These are phyloP conservation scores for Epicauta chinensis DNA, from an alignment of 1,140 invertebrate species.

Conservation along the genomic window DNA sequence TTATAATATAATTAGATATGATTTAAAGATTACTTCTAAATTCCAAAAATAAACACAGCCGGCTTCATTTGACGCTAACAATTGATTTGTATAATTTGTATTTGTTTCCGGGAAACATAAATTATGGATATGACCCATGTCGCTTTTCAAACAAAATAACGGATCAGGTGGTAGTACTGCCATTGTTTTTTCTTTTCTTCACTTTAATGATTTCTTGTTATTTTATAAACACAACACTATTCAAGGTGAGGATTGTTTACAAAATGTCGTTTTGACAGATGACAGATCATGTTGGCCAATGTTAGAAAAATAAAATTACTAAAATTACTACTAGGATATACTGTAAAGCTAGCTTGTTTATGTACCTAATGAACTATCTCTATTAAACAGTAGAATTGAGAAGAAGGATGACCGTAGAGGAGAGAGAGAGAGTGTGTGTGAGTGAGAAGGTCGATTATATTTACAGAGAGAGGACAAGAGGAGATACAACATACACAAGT, in stretches of 20 bases:
- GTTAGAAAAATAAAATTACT: too few species aligned
- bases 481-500: too few species aligned
- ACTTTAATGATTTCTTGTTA: background rate
- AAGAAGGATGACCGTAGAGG: too few species aligned
- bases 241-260: background rate
- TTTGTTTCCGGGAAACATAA: constrained; percentile 52
- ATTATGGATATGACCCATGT: constrained; percentile 60
- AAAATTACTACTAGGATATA: too few species aligned
- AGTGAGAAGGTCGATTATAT: too few species aligned
- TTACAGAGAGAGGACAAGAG: too few species aligned
- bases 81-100: constrained; percentile 49
- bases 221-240: background rate
- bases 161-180: constrained; percentile 56
- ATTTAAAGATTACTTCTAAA: constrained; percentile 51
- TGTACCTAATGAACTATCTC: too few species aligned
- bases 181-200: constrained; percentile 39
- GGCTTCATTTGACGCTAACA: constrained; percentile 60
- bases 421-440: too few species aligned
- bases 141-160: constrained; percentile 57
- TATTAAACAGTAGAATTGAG: too few species aligned
- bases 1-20: background rate
- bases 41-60: constrained; percentile 66
- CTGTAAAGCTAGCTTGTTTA: too few species aligned
- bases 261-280: too few species aligned
- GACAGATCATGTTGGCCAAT: too few species aligned